Base-by-base conservation (phyloP, 2,888 invertebrate species). In the Elmis aenea region DNA sequence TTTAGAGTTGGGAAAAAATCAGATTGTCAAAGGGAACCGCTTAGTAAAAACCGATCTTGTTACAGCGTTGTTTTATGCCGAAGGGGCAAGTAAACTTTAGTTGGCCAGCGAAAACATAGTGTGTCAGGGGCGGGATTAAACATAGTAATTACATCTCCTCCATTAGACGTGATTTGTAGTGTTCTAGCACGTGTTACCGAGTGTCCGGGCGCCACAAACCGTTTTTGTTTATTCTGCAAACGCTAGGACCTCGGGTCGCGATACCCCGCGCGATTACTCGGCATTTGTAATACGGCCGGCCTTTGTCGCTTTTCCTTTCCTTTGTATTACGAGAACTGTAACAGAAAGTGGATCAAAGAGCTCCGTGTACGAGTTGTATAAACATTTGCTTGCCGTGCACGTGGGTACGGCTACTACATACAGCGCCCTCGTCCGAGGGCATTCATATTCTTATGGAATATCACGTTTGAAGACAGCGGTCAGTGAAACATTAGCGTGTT, bases 401-500 rank as follows among this genome's bases (percentile, higher is more conserved):
- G 41, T 41, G 27, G 33, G 33, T 32, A 32, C 41, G 36, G n/a
- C 33, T 37, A 41, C 41, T 38, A 42, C 34, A 42, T n/a, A n/a
- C n/a, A n/a, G n/a, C n/a, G n/a, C n/a, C 42, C 34, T 42, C 37
- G 37, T 38, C 30, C 33, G 42, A 33, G 38, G 34, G 42, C 42
- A 38, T 42, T 38, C 38, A 42, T 42, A 38, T 42, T 42, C 38
- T 42, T 42, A 34, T 31, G 28, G 28, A 33, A 38, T 35, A 33
- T 42, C 42, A 42, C 37, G 38, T 42, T 41, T 28, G 33, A 38
- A 31, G 42, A 42, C 42, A 38, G 42, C 42, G 42, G 42, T 42
- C 42, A 42, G 42, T 42, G 42, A 42, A 42, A 42, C 42, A 42
- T 42, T 42, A 42, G 38, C 42, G 38, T 21, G n/a, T 31, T 42